These are phyloP conservation scores for Magallana angulata DNA, from an alignment of 1,140 invertebrate genomes.

Conservation along the genomic window DNA sequence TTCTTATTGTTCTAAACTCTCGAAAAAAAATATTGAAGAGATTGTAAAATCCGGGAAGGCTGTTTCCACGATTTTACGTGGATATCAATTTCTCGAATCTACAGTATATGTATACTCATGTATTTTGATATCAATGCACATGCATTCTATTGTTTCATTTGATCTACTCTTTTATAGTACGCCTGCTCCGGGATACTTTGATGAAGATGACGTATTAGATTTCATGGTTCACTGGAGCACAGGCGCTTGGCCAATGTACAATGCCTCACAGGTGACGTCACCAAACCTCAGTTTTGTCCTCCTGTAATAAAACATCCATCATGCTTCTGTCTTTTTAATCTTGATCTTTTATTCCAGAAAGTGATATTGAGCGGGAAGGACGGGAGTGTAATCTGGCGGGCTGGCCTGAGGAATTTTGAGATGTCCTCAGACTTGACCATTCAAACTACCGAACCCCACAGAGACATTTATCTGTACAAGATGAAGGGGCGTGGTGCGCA, in stretches of 20 bases:
- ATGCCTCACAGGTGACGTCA: conserved; percentile 60
- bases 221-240: conserved; percentile 74
- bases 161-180: conserved; percentile 62
- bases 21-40: too few species aligned
- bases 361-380: conserved; percentile 63
- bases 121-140: too few species aligned
- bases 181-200: conserved; percentile 76
- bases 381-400: conserved; percentile 62
- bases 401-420: conserved; percentile 48
- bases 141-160: too few species aligned
- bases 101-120: too few species aligned
- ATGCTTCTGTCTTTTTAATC: not conserved
- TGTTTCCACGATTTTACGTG: too few species aligned
- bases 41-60: too few species aligned
- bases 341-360: conserved; percentile 46
- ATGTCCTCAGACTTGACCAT: conserved; percentile 67
- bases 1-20: too few species aligned
- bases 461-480: conserved; percentile 65
- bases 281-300: not conserved
- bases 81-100: too few species aligned
- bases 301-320: not conserved
- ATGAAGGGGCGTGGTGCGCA: conserved; percentile 53
- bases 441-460: conserved; percentile 54
- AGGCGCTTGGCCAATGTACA: conserved; percentile 72
- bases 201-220: conserved; percentile 75